A percentile compares a stretch with the other conserved stretches of the same genome.
Conservation (phyloP, 2,113 vertebrate species). For the Lichenostomus cassidix region DNA sequence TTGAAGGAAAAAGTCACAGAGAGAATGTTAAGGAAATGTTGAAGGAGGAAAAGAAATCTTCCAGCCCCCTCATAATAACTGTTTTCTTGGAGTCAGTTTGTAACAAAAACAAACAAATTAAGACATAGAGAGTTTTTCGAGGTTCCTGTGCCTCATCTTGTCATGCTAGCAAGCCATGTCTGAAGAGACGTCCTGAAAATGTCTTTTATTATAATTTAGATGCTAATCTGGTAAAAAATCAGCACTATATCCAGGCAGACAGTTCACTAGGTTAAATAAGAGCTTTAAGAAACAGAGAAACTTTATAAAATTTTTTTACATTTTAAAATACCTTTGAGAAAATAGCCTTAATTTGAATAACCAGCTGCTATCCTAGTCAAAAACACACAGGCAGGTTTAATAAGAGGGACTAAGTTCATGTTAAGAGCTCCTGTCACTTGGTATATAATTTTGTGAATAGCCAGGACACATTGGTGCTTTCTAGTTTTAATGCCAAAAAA, state of each 20-base stretch:
- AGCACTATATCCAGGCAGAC: not conserved
- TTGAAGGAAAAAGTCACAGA: not conserved
- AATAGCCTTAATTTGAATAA: not conserved
- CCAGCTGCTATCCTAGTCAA: not conserved
- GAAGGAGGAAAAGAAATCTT: not conserved
- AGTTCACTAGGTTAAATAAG: not conserved
- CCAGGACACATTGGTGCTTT: not conserved
- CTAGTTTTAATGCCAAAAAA: not conserved
- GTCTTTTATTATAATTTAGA: not conserved
- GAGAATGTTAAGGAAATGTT: not conserved
- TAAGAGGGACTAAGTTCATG: not conserved
- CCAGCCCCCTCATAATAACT: not conserved
- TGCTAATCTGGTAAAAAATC: not conserved
- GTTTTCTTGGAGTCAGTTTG: not conserved
- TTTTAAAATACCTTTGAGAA: not conserved
- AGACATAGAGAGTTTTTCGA: not conserved
- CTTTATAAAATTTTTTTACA: not conserved
- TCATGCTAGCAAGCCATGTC: not conserved
- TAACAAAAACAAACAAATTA: not conserved
- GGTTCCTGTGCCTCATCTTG: not conserved
- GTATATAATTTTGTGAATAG: not conserved
- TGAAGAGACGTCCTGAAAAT: not conserved
- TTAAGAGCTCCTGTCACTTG: not conserved
- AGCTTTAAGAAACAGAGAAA: not conserved
- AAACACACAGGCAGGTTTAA: not conserved